Evolutionary conservation across 2,888 invertebrate genomes (phyloP).

Genomic region (Athalia cordata): DNA sequence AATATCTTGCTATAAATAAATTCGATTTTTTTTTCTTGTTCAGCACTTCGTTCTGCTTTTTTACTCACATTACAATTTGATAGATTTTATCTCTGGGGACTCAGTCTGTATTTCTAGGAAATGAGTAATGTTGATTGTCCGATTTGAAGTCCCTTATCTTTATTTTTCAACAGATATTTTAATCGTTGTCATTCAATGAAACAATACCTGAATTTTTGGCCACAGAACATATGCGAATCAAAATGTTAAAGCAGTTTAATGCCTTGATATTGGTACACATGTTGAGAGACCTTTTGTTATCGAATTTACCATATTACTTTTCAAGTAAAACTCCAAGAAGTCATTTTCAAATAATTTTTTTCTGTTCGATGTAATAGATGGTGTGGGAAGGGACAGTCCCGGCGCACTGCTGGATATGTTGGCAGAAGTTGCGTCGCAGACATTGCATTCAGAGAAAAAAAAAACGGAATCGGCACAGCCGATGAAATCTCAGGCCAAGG

Average conservation of each 20-base stretch:
- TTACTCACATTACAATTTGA: neutral
- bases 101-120: too few species aligned
- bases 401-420: constrained; percentile 74
- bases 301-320: neutral
- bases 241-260: too few species aligned
- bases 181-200: too few species aligned
- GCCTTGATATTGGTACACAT: too few species aligned
- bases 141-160: too few species aligned
- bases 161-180: too few species aligned
- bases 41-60: neutral
- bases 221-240: too few species aligned
- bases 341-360: neutral
- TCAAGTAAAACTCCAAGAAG: neutral
- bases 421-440: constrained; percentile 77
- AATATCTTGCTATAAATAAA: constrained; percentile 12
- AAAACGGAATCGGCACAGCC: constrained; percentile 55
- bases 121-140: too few species aligned
- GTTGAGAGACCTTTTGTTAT: too few species aligned
- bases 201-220: too few species aligned
- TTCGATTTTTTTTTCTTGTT: neutral
- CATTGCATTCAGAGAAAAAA: constrained; percentile 70
- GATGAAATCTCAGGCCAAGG: constrained; percentile 47
- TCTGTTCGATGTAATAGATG: constrained; percentile 55
- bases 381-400: constrained; percentile 67
- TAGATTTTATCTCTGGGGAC: neutral